These are phyloP conservation scores for Camponotus floridanus DNA, from an alignment of 1,140 invertebrate genomes.

Conservation along the genomic window DNA sequence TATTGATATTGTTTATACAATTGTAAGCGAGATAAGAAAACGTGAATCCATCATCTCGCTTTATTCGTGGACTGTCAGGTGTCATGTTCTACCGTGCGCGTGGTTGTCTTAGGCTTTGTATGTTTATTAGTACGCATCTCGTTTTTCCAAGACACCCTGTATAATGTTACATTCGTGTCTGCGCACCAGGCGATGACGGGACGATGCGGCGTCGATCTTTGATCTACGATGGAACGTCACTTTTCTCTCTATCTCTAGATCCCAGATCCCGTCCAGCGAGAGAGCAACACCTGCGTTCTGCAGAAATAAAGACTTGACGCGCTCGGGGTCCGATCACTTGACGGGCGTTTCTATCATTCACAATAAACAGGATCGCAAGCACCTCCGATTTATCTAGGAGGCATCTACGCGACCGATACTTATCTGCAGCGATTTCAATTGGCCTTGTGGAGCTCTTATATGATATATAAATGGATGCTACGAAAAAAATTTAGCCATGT, in stretches of 20 bases:
- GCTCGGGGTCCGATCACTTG: constrained; percentile 27
- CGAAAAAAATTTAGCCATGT: not conserved
- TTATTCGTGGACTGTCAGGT: not conserved
- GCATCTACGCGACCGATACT: constrained; percentile 21
- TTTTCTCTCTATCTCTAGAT: constrained; percentile 60
- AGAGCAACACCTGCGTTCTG: constrained; percentile 69
- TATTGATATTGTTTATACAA: not conserved
- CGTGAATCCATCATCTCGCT: not conserved
- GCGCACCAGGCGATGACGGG: constrained; percentile 55
- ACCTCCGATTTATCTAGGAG: not conserved
- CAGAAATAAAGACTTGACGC: constrained; percentile 68
- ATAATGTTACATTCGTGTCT: constrained; percentile 49
- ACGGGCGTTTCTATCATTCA: constrained; percentile 65
- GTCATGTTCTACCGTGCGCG: too few relatives aligned
- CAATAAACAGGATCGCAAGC: constrained; percentile 48
- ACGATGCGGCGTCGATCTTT: constrained; percentile 70
- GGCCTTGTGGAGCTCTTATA: too few relatives aligned
- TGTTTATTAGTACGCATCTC: not conserved
- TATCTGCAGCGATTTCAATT: not conserved
- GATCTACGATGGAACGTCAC: constrained; percentile 71
- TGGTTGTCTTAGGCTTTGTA: not conserved
- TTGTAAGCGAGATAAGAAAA: not conserved
- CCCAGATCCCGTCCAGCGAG: constrained; percentile 53
- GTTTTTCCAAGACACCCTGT: constrained; percentile 43
- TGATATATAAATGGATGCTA: not conserved